These are phyloP conservation scores for Pionites leucogaster DNA, from an alignment of 2,113 vertebrate genomes.

Conservation along the genomic window DNA sequence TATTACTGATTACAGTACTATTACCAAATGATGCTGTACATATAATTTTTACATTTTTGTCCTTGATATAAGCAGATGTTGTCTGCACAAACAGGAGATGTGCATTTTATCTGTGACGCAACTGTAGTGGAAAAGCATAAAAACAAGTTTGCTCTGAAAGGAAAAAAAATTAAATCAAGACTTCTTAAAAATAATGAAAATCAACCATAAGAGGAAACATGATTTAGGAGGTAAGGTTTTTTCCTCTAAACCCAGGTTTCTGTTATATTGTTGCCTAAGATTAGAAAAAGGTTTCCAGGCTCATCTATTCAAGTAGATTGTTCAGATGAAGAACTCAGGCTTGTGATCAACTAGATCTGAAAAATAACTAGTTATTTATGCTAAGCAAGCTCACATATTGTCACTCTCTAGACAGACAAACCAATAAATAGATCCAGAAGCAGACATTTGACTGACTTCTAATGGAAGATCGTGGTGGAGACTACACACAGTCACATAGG, in stretches of 20 bases:
- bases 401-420: background rate
- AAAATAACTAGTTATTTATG: background rate
- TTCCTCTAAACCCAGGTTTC: background rate
- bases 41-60: background rate
- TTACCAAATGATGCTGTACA: background rate
- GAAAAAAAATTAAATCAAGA: background rate
- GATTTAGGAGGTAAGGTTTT: background rate
- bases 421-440: background rate
- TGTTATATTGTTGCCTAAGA: background rate
- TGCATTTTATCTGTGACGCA: background rate
- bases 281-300: background rate
- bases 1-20: background rate
- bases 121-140: background rate
- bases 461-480: background rate
- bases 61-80: background rate
- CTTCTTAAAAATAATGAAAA: background rate
- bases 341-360: background rate
- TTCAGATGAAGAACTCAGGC: background rate
- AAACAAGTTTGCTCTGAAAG: background rate
- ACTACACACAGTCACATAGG: background rate
- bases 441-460: background rate
- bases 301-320: background rate
- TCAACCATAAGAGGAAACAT: background rate
- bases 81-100: background rate
- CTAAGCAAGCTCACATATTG: background rate